Conservation (phyloP, 1,140 invertebrate species). For the Drosophila orosa region DNA sequence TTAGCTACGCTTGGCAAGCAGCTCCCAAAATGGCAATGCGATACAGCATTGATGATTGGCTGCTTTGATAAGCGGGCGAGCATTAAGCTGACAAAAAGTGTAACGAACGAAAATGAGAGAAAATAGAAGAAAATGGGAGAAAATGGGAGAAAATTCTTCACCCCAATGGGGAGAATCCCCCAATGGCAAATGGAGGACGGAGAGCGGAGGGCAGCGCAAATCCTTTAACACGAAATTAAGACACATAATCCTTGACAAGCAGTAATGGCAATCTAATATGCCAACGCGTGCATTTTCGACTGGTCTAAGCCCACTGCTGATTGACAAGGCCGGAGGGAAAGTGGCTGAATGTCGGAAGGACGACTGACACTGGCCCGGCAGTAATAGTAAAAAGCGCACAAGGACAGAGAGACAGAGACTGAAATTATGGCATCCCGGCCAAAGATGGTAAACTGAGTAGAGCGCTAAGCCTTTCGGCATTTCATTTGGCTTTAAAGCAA, state of each 20-base stretch:
- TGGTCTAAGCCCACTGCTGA: slow-evolving; percentile 64
- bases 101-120: slow-evolving; percentile 65
- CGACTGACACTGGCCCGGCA: neutral
- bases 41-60: slow-evolving; percentile 79
- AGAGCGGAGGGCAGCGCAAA: slow-evolving; percentile 60
- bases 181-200: slow-evolving; percentile 17
- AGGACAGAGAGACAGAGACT: slow-evolving; percentile 17
- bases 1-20: slow-evolving; percentile 62
- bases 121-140: slow-evolving; percentile 48
- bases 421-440: slow-evolving; percentile 52
- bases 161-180: slow-evolving; percentile 1
- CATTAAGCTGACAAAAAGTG: slow-evolving; percentile 81
- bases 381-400: slow-evolving; percentile 24
- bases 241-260: slow-evolving; percentile 79
- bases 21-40: slow-evolving; percentile 45
- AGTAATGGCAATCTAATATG: slow-evolving; percentile 82
- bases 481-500: slow-evolving; percentile 47
- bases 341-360: slow-evolving; percentile 29
- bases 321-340: slow-evolving; percentile 56
- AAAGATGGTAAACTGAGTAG: slow-evolving; percentile 28
- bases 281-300: slow-evolving; percentile 77
- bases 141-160: slow-evolving; percentile 27
- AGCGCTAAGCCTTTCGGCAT: slow-evolving; percentile 60
- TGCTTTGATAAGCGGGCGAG: slow-evolving; percentile 73
- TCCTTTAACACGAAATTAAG: slow-evolving; percentile 83